Evolutionary conservation across 2,113 vertebrate genomes (phyloP).

Genomic region (Pao palembangensis): DNA sequence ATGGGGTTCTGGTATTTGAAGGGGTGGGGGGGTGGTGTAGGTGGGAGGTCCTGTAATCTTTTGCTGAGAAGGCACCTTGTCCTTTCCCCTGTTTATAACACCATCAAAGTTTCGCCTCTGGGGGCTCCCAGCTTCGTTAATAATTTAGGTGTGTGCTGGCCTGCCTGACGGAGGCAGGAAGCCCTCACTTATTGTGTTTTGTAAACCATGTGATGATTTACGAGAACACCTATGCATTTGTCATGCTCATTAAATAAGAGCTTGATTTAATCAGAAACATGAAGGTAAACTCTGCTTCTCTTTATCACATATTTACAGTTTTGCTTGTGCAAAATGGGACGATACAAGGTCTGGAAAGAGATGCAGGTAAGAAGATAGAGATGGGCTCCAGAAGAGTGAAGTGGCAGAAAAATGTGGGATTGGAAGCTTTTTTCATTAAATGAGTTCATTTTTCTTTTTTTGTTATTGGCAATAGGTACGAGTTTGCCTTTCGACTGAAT

Average conservation of each 20-base stretch:
- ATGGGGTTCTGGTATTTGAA: constrained; percentile 49
- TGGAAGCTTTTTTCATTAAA: constrained; percentile 35
- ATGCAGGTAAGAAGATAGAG: constrained; percentile 4
- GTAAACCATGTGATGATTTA: constrained; percentile 98
- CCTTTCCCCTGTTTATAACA: constrained; percentile 85
- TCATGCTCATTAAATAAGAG: constrained; percentile 89
- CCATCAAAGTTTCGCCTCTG: constrained; percentile 98
- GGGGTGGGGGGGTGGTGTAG: constrained; percentile 35
- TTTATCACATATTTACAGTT: neutral
- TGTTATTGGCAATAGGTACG: constrained; percentile 40
- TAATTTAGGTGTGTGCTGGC: constrained; percentile 95
- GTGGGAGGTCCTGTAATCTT: constrained; percentile 89
- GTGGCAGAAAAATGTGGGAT: no score
- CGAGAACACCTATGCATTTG: constrained; percentile 91
- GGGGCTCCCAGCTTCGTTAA: constrained; percentile 88
- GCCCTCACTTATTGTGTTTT: constrained; percentile 93
- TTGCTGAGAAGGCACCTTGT: constrained; percentile 98
- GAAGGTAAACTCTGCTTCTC: constrained; percentile 76
- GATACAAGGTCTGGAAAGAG: neutral
- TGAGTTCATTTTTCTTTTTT: constrained; percentile 43
- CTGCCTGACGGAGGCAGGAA: constrained; percentile 93
- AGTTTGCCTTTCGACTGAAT: constrained; percentile 38
- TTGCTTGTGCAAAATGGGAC: neutral
- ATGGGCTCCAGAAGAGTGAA: no score
- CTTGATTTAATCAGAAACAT: constrained; percentile 81